Base-by-base conservation (phyloP, 2,888 invertebrate genomes). In the Pheosia gnoma region DNA sequence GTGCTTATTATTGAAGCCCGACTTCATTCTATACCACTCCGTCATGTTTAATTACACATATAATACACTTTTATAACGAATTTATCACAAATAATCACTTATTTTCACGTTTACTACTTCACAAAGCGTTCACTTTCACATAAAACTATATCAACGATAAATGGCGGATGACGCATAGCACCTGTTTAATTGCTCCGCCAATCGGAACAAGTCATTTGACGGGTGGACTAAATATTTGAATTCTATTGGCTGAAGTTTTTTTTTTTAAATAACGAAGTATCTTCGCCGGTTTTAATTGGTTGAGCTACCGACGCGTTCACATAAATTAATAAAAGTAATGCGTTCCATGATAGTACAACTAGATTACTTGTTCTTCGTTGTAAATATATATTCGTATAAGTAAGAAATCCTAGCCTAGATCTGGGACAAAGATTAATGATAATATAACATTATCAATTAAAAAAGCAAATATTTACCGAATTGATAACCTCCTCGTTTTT, bases 131-230 rank as follows among this genome's bases (percentile, higher is more conserved):
- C 66, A 90, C 89, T 91, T 91, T 90, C 87, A 88, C 90, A 83
- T 82, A 79, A 75, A 79, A 83, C 78, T 77, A 80, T 77, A 80
- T 79, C 84, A 85, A 87, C 89, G 90, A 84, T 90, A 52, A 52
- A 93, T 91, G 91, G 91, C 90, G 91, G 90, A 91, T 93, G 93
- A 93, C 93, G 93, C 93, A 93, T 89, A 87, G 91, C 91, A 93
- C 89, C 91, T 92, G 92, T 88, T 89, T 59, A 79, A 83, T 73
- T 66, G 71, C 38, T 67, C 59, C 57, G 58, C 93, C 91, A 93
- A 92, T 92, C 81, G 85, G 70, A 82, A 77, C 71, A 25, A 59
- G 64, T 63, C 71, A 86, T 87, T 85, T 77, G 80, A 87, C 93
- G 92, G 89, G 91, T 92, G 84, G 82, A 74, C 81, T 80, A 76